These are phyloP conservation scores for Collichthys lucidus DNA, from an alignment of 2,113 vertebrate genomes.

Conservation along the genomic window DNA sequence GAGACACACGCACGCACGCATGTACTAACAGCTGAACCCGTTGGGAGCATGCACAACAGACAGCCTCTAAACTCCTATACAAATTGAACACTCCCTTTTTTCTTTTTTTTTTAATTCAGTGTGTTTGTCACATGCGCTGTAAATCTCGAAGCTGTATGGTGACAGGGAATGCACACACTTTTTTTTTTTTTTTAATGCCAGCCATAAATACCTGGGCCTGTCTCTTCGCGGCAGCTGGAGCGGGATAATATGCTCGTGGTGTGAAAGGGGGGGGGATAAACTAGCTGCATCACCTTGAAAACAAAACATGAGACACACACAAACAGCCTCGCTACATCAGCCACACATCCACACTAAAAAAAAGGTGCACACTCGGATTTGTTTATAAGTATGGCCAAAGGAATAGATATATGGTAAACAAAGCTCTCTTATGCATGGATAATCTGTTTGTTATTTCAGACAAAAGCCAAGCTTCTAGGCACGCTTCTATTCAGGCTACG, in stretches of 20 bases:
- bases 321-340: slow-evolving; percentile 37
- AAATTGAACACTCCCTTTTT: slow-evolving; percentile 73
- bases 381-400: slow-evolving; percentile 45
- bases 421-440: slow-evolving; percentile 51
- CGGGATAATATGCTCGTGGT: slow-evolving; percentile 69
- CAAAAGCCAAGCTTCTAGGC: slow-evolving; percentile 33
- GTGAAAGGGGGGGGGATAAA: slow-evolving; percentile 57
- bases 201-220: slow-evolving; percentile 79
- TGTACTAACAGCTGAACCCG: slow-evolving; percentile 62
- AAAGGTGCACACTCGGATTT: slow-evolving; percentile 24
- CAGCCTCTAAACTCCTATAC: slow-evolving; percentile 80
- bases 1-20: slow-evolving; percentile 47
- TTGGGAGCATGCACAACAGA: slow-evolving; percentile 73
- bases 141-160: slow-evolving; percentile 73
- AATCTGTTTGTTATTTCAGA: slow-evolving; percentile 63
- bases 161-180: slow-evolving; percentile 75
- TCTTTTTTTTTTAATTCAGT: slow-evolving; percentile 64
- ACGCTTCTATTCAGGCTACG: slow-evolving; percentile 11
- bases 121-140: slow-evolving; percentile 74
- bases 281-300: slow-evolving; percentile 70
- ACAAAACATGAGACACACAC: slow-evolving; percentile 49
- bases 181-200: slow-evolving; percentile 68
- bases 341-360: slow-evolving; percentile 23
- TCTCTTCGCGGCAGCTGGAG: slow-evolving; percentile 70
- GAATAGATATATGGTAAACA: slow-evolving; percentile 58